Base-by-base conservation (phyloP, 2,113 vertebrate genomes). In the Solea senegalensis region DNA sequence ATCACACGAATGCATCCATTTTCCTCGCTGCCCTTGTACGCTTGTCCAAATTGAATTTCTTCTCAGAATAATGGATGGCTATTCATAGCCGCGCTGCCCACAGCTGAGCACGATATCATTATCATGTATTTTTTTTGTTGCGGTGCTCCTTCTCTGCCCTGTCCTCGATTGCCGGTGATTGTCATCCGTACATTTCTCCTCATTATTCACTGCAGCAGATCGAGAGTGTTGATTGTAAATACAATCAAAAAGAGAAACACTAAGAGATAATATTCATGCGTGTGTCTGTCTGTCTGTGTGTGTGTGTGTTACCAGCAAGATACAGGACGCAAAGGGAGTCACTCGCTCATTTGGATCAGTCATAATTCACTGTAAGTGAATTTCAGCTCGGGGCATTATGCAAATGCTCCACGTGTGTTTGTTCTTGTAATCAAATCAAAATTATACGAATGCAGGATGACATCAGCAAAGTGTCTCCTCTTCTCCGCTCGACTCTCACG, bases 281-380 rank as follows among this genome's bases (percentile, higher is more conserved):
- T 26, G 65, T 43, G 49, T n/a, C 0, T 34, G 34, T 34, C 1
- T 6, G 34, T 34, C 1, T 34, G 34, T 34, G 34, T 34, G 3
- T 34, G 5, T 34, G 34, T 34, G 34, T 34, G 34, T 34, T 34
- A 0, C 28, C 48, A 45, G 45, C 39, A 16, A 28, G 51, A 74
- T 14, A n/a, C 51, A 69, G 11, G 14, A 65, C 13, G 14, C n/a
- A 1, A 57, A 80, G 51, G 27, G 3, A 58, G 54, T 48, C 65
- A 50, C 40, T 77, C 64, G 61, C 87, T 74, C 46, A 78, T 84
- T 81, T 60, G 49, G n/a, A 54, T 52, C 49, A 51, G 74, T 65
- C 64, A 75, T 82, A 76, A 78, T 70, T 88, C 77, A 81, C 10
- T 68, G 52, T 81, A 85, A 91, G 63, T 77, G 69, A 62, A 85